Conservation (phyloP, 2,797 vertebrate species). For the Cirrhinus mrigala region DNA sequence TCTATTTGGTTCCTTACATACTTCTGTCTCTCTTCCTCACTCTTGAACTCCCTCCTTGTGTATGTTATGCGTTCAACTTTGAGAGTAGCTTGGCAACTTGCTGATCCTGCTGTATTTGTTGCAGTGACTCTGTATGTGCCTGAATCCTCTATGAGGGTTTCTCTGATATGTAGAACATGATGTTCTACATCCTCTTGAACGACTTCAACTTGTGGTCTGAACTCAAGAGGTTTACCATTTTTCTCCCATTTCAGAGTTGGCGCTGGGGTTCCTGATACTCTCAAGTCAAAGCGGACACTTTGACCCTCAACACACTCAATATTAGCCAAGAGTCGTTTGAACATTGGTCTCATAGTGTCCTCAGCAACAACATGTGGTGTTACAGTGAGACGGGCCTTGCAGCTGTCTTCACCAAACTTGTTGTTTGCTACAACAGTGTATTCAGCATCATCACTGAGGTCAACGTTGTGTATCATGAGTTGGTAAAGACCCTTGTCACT, state of each 20-base stretch:
- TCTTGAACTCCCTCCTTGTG: slow-evolving; percentile 91
- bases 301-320: slow-evolving; percentile 93
- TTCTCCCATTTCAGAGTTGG: slow-evolving; percentile 93
- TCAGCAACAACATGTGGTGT: slow-evolving; percentile 86
- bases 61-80: slow-evolving; percentile 94
- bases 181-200: slow-evolving; percentile 92
- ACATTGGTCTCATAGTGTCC: slow-evolving; percentile 96
- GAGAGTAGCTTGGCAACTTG: slow-evolving; percentile 92
- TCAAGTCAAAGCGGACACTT: slow-evolving; percentile 91
- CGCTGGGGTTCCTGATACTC: slow-evolving; percentile 90
- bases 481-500: slow-evolving; percentile 98
- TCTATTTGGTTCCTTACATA: slow-evolving; percentile 93
- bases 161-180: slow-evolving; percentile 90
- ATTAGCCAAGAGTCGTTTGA: slow-evolving; percentile 95
- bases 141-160: slow-evolving; percentile 94
- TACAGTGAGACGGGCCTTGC: slow-evolving; percentile 93
- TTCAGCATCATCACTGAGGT: slow-evolving; percentile 89
- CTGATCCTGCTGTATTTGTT: slow-evolving; percentile 91
- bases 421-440: slow-evolving; percentile 95
- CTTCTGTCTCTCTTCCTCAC: slow-evolving; percentile 86
- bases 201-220: slow-evolving; percentile 89
- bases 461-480: slow-evolving; percentile 90
- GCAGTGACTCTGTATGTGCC: slow-evolving; percentile 96
- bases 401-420: slow-evolving; percentile 96
- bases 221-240: slow-evolving; percentile 87